Evolutionary conservation across 2,888 invertebrate species (phyloP).

Genomic region (Sussaba pulchella): DNA sequence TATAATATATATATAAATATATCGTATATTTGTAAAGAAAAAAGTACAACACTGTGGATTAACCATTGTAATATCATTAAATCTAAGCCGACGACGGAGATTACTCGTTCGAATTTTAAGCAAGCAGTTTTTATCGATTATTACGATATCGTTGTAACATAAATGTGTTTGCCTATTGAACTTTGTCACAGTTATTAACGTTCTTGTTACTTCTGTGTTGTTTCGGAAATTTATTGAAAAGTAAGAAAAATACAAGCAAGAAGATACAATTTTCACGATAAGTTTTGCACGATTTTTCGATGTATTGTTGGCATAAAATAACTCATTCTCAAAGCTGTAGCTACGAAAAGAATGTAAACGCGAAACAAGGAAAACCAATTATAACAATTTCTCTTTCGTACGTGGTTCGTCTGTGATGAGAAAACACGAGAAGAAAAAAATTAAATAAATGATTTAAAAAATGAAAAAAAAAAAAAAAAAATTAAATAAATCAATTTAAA

Average conservation of each 20-base stretch:
- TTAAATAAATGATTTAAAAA: too few species aligned
- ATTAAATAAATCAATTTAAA: too few species aligned
- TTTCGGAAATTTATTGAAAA: conserved; percentile 15
- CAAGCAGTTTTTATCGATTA: conserved; percentile 23
- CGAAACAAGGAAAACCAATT: too few species aligned
- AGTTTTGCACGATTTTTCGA: conserved; percentile 49
- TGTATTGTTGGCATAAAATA: conserved; percentile 45
- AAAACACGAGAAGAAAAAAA: too few species aligned
- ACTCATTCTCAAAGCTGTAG: too few species aligned
- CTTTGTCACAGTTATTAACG: conserved; percentile 34
- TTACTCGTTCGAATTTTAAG: conserved; percentile 18
- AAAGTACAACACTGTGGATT: conserved; percentile 42
- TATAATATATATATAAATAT: conserved; percentile 26
- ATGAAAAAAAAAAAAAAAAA: too few species aligned
- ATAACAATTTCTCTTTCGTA: too few species aligned
- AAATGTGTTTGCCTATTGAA: conserved; percentile 41
- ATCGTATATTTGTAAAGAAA: conserved; percentile 57
- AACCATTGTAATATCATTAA: conserved; percentile 31
- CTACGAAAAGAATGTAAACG: too few species aligned
- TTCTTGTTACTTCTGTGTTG: conserved; percentile 37
- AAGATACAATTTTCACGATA: conserved; percentile 23
- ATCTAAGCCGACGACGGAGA: conserved; percentile 6
- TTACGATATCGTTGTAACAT: conserved; percentile 18
- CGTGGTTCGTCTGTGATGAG: too few species aligned
- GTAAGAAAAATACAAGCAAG: conserved; percentile 8